Evolutionary conservation across 2,113 vertebrate genomes (phyloP).

Genomic region (Onychorhynchus coronatus): DNA sequence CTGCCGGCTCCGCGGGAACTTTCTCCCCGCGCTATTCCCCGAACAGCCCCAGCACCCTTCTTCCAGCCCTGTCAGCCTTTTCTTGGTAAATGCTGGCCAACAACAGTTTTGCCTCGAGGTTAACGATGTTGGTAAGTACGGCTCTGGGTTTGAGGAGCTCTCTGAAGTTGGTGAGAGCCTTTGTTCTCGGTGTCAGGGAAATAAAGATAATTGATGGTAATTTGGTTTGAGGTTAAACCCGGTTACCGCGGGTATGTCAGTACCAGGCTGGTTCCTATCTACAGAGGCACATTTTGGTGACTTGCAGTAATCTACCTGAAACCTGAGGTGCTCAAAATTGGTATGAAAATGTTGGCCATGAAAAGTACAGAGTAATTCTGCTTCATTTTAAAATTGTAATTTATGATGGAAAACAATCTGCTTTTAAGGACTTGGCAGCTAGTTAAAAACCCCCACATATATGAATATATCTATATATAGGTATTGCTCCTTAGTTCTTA

Average conservation of each 20-base stretch:
- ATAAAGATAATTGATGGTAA: rapidly evolving
- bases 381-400: background rate
- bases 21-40: rapidly evolving
- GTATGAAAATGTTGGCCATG: rapidly evolving
- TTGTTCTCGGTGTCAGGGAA: background rate
- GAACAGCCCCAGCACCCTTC: background rate
- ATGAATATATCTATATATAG: background rate
- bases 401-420: background rate
- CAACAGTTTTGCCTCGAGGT: rapidly evolving
- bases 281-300: background rate
- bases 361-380: background rate
- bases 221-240: background rate
- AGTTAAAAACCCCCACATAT: rapidly evolving
- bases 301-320: background rate
- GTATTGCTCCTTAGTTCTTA: background rate
- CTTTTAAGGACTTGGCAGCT: background rate
- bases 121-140: rapidly evolving
- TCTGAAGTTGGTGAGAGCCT: rapidly evolving
- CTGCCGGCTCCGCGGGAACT: background rate
- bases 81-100: too few relatives aligned
- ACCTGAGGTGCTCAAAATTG: background rate
- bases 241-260: rapidly evolving
- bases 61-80: too few relatives aligned
- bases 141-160: too few relatives aligned
- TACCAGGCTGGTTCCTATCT: background rate